Base-by-base conservation (phyloP, 2,113 vertebrate genomes). In the Gasterosteus aculeatus region DNA sequence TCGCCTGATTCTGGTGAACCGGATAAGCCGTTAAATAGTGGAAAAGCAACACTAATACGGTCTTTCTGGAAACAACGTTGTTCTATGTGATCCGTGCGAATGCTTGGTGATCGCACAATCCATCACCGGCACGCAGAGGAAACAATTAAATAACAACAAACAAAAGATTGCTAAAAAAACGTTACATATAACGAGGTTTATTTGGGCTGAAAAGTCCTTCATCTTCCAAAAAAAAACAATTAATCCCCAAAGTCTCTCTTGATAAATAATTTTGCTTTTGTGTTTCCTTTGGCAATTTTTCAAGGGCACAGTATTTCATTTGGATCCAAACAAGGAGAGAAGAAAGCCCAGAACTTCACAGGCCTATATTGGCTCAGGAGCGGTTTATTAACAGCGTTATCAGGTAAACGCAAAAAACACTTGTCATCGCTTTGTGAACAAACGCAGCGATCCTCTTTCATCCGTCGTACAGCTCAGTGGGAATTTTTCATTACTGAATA, bases 361-460 rank as follows among this genome's bases (percentile, higher is more conserved):
- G 77, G 82, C 63, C 63, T 73, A 67, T 72, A 70, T 66, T 67
- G 81, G 86, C 87, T 81, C 87, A 73, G 84, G 81, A 91, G 78
- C 66, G 75, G 75, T 81, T 90, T 90, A 92, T 90, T 89, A 88
- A 66, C 39, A 29, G 70, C 51, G 76, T 91, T 93, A 92, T 92
- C 89, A 92, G 85, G 87, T 89, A 89, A 91, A 90, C 70, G 81
- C 75, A 86, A 86, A 86, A 86, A 88, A 88, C 77, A 91, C 82
- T 87, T 85, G 75, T 84, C 75, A 85, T 75, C 41, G 72, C 35
- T 58, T 69, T 83, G 87, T 78, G 83, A 88, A 86, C 72, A 83
- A 89, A 82, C 81, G 69, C 69, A 80, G 75, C 67, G 80, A 76
- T 71, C 76, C 75, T 77, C 75, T 87, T 91, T 90, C 59, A 91